Evolutionary conservation across 2,113 vertebrate genomes (phyloP).

Genomic region (Poeciliopsis prolifica): DNA sequence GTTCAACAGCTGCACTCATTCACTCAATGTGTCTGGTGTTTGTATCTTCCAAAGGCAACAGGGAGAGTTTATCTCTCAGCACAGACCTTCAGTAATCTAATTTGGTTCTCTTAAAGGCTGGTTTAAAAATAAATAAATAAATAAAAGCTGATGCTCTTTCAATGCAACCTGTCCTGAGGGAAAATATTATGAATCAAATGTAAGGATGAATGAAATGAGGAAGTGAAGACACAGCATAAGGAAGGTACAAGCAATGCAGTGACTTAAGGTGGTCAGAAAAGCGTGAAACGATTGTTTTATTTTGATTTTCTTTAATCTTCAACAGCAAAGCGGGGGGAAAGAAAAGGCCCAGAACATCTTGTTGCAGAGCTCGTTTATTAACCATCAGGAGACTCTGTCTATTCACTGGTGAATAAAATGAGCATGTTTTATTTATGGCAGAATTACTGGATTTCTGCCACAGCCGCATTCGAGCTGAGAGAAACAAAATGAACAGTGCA

Average conservation of each 20-base stretch:
- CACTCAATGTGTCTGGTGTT: background rate
- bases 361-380: background rate
- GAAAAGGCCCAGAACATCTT: background rate
- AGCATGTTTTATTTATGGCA: background rate
- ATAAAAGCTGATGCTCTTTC: background rate
- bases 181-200: slow-evolving; percentile 1
- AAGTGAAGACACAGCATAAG: background rate
- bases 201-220: background rate
- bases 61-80: background rate
- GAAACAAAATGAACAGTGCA: background rate
- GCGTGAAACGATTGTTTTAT: background rate
- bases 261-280: background rate
- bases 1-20: background rate
- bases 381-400: background rate
- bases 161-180: background rate
- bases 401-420: background rate
- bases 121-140: background rate
- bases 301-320: background rate
- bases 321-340: background rate
- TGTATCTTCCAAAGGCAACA: background rate
- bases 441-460: background rate
- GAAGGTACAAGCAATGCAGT: background rate
- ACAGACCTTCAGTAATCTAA: background rate
- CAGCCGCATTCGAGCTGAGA: background rate
- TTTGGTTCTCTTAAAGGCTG: background rate